Evolutionary conservation across 2,888 invertebrate genomes (phyloP), one percentile per base, ranked within the genome.

Genomic region (Agrilus mali): DNA sequence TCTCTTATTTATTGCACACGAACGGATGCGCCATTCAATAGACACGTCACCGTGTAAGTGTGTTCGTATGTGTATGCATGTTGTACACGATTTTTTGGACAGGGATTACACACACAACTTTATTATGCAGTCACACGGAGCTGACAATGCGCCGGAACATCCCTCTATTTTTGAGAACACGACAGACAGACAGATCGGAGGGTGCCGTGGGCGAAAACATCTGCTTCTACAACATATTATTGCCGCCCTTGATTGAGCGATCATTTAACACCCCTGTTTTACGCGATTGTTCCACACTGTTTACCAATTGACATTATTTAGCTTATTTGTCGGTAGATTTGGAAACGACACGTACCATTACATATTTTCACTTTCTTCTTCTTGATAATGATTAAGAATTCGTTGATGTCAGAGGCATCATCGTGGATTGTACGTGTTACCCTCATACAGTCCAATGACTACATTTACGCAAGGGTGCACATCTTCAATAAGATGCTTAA

Each of bases 401-500:
- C 5, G 27, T 20, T 33, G 32, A 42, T 33, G 22, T 35, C 13
- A 17, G 6, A 14, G 22, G 17, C 31, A 32, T 39, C 16, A 16
- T n/a, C 32, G 33, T 27, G 27, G 27, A 27, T 10, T 27, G 27
- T 27, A 27, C 10, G 27, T 27, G 4, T 8, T 27, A 27, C 27
- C 27, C 27, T 27, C 27, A 27, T 45, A 33, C 36, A 43, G 38
- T 39, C 33, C 33, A 40, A 13, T 33, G 42, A 47, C 43, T 46
- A 45, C 40, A 47, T 45, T 48, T 47, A 58, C 54, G 60, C 55
- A 51, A 50, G 48, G 53, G 34, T 56, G 59, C 44, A 58, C 57
- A 56, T 54, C 55, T 54, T 60, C 59, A 60, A 60, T 60, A 57
- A 57, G 59, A 60, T 58, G 58, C 53, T 57, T 60, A 60, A 60